Percentiles rank a stretch among this genome's conserved stretches.
Conservation (phyloP, 37 sponge, comb jelly and placozoan species). For the Beroe forskalii region DNA sequence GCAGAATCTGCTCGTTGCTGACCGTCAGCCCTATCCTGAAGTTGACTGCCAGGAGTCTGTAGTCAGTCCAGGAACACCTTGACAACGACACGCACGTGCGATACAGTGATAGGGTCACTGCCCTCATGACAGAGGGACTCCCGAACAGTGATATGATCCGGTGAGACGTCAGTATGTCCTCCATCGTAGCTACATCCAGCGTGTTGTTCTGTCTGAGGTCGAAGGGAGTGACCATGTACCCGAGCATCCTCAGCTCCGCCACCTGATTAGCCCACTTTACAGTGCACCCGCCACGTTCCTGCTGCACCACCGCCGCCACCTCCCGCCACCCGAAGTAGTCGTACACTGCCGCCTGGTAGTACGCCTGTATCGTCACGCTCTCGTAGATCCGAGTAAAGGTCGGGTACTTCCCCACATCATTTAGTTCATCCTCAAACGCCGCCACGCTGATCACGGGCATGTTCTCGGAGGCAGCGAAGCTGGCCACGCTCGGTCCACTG, state of each 20-base stretch:
- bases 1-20: constrained; percentile 47
- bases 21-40: neutral
- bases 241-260: neutral
- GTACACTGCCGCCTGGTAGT: constrained; percentile 35
- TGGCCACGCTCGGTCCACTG: constrained; percentile 55
- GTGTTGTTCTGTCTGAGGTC: neutral
- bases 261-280: constrained; percentile 5
- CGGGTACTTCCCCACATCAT: neutral
- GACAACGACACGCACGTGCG: neutral
- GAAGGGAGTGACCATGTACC: neutral
- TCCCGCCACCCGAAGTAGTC: constrained; percentile 31
- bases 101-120: neutral
- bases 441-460: constrained; percentile 43
- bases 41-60: constrained; percentile 4
- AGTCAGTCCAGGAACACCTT: constrained; percentile 1
- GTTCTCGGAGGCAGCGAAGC: constrained; percentile 32
- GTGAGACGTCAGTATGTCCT: neutral
- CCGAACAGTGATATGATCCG: constrained; percentile 34
- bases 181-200: neutral
- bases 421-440: constrained; percentile 26
- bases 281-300: neutral
- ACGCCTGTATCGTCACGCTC: constrained; percentile 1
- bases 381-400: constrained; percentile 24
- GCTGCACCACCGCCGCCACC: neutral
- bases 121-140: neutral